Conservation (phyloP, 2,888 invertebrate species). For the Dioctria rufipes region DNA sequence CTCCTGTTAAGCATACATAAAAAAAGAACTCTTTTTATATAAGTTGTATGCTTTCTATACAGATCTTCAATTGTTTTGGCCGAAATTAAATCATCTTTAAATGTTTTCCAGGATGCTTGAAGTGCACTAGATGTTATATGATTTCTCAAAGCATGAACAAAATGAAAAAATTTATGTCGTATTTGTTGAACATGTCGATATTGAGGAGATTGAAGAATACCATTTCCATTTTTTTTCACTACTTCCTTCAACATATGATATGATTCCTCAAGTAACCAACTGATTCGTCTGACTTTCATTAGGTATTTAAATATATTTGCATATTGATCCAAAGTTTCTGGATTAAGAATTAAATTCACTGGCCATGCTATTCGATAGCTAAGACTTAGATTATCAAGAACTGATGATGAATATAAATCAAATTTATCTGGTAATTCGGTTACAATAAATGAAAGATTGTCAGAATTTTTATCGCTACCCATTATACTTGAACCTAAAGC, state of each 20-base stretch:
- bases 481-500: constrained; percentile 80
- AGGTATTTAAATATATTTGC: constrained; percentile 83
- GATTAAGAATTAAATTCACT: constrained; percentile 82
- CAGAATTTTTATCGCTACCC: constrained; percentile 76
- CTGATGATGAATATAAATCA: constrained; percentile 78
- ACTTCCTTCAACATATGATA: constrained; percentile 78
- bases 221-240: constrained; percentile 73
- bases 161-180: constrained; percentile 83
- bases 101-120: constrained; percentile 82
- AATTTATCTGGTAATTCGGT: constrained; percentile 76
- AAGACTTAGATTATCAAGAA: constrained; percentile 78
- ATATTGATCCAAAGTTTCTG: constrained; percentile 80
- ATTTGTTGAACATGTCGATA: constrained; percentile 81
- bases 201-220: constrained; percentile 76
- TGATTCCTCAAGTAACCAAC: constrained; percentile 82
- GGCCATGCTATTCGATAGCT: constrained; percentile 85
- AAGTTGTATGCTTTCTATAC: constrained; percentile 80
- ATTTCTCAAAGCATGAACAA: constrained; percentile 82
- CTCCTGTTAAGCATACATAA: constrained; percentile 82
- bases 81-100: constrained; percentile 78
- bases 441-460: constrained; percentile 77
- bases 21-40: constrained; percentile 83
- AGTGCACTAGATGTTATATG: constrained; percentile 85
- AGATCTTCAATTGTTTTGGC: constrained; percentile 81
- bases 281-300: constrained; percentile 82